phyloP scores from a whole-genome alignment of 2,797 vertebrate genomes.

The Melanogrammus aeglefinus region DNA sequence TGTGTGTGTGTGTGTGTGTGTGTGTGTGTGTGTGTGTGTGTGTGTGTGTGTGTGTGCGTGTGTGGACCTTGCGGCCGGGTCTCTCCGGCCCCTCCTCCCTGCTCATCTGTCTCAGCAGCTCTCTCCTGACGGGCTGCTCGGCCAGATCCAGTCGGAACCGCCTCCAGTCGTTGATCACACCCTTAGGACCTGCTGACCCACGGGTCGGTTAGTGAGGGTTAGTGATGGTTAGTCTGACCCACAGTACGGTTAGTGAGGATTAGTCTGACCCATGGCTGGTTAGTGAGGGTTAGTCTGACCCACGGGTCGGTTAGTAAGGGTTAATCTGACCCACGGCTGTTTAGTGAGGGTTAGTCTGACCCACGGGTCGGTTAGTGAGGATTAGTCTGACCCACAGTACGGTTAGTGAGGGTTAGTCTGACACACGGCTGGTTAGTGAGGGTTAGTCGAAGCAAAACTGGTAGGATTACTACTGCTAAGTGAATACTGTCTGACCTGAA shows the following conservation, averaged over 20 bases:
- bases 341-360: too few relatives aligned
- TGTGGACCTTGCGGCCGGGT: constrained; percentile 79
- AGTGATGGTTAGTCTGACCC: too few relatives aligned
- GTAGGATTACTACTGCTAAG: background rate
- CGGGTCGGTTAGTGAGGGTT: too few relatives aligned
- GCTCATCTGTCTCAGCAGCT: constrained; percentile 91
- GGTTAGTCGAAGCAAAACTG: background rate
- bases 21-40: background rate
- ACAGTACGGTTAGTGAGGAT: too few relatives aligned
- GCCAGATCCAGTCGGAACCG: constrained; percentile 90
- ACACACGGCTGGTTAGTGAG: too few relatives aligned
- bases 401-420: too few relatives aligned
- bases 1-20: background rate
- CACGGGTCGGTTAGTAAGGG: too few relatives aligned
- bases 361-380: too few relatives aligned
- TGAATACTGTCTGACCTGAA: background rate
- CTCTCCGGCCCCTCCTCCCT: constrained; percentile 79
- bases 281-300: too few relatives aligned
- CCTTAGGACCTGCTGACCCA: constrained; percentile 83
- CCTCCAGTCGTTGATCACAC: constrained; percentile 94
- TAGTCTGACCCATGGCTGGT: too few relatives aligned
- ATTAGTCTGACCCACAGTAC: too few relatives aligned
- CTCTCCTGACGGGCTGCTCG: constrained; percentile 80
- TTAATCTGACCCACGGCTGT: too few relatives aligned
- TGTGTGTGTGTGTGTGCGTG: background rate